Conservation (phyloP, 2,888 invertebrate genomes). For the Macrosiphum euphorbiae region DNA sequence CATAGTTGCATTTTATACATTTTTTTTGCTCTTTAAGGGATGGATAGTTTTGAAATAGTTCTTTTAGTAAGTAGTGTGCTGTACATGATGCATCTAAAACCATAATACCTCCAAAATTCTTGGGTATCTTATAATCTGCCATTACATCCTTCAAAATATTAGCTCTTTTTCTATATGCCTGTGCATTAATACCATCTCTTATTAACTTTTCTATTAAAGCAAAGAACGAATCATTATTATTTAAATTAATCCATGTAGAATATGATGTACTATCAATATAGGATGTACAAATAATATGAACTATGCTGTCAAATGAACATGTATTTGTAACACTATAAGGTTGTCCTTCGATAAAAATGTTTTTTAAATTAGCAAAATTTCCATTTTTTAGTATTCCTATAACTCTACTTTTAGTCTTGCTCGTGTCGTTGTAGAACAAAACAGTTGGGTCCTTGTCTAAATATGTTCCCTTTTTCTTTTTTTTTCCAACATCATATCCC, state of each 20-base stretch:
- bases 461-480: not conserved
- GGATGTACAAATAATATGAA: slow-evolving; percentile 7
- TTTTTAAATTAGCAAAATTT: not conserved
- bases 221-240: not conserved
- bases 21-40: slow-evolving; percentile 1
- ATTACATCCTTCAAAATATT: slow-evolving; percentile 7
- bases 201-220: not conserved
- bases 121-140: not conserved
- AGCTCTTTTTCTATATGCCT: slow-evolving; percentile 2
- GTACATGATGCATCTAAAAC: slow-evolving; percentile 11
- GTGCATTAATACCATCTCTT: not conserved
- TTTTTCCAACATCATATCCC: not conserved
- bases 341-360: not conserved
- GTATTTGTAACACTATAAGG: not conserved
- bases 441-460: slow-evolving; percentile 15
- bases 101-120: not conserved
- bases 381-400: slow-evolving; percentile 11
- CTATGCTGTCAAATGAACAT: not conserved
- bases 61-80: not conserved
- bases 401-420: not conserved
- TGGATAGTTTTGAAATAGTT: not conserved
- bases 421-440: not conserved
- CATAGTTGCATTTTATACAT: not conserved
- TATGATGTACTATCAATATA: not conserved
- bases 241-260: not conserved